Percentiles rank a stretch among this genome's conserved stretches.
Evolutionary conservation across 2,797 vertebrate species (phyloP).

Genomic region (Avahi laniger): DNA sequence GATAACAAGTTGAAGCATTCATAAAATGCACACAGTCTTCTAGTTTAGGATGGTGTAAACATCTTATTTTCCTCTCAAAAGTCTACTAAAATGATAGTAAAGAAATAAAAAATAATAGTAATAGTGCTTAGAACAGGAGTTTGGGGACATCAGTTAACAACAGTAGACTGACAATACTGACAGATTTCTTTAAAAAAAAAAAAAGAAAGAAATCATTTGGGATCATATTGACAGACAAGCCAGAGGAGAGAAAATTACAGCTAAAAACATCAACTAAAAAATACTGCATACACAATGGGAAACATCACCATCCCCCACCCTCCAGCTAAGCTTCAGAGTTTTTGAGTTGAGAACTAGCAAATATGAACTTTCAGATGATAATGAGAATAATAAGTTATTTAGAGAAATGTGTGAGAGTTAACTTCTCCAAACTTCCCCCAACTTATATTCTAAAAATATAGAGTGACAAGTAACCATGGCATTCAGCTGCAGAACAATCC

Average conservation of each 20-base stretch:
- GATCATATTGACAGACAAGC: not conserved
- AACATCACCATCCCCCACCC: rapidly evolving
- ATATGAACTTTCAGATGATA: not conserved
- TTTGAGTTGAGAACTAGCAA: not conserved
- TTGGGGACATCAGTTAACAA: not conserved
- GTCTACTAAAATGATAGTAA: not conserved
- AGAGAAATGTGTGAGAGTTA: not conserved
- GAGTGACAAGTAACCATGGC: not conserved
- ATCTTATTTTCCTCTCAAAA: not conserved
- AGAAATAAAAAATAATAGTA: not conserved
- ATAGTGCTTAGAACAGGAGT: not conserved
- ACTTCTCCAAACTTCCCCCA: not conserved
- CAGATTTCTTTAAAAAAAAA: not conserved
- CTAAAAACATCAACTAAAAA: not conserved
- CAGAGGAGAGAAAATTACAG: not conserved
- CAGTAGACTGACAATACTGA: not conserved
- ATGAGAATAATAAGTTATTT: not conserved
- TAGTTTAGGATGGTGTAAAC: not conserved
- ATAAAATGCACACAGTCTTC: not conserved
- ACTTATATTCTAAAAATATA: not conserved
- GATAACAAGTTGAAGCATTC: not conserved
- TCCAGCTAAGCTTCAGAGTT: not conserved
- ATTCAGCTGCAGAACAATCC: not conserved
- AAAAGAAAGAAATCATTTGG: not conserved
- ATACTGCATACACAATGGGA: too few relatives aligned